Base-by-base conservation (phyloP, 2,113 vertebrate genomes). In the Lepus europaeus region DNA sequence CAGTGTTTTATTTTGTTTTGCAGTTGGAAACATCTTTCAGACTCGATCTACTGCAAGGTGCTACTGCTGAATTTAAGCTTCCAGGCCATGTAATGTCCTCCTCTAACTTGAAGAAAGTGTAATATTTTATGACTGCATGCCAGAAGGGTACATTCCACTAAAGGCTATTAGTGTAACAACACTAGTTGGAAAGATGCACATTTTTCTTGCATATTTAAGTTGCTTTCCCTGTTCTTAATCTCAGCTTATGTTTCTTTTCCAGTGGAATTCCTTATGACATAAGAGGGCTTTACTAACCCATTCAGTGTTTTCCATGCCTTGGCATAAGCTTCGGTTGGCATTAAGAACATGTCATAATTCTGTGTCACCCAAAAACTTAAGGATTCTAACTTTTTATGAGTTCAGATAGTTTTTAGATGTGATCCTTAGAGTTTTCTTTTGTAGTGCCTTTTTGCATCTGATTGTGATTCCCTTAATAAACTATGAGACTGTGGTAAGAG, bases 341-440 rank as follows among this genome's bases (percentile, higher is more conserved):
- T 72, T 91, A 88, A 59, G 13, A 89, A 13, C 23, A 16, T 59
- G 69, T n/a, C 73, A 53, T 45, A 33, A 59, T 93, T 91, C 66
- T 17, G 45, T 33, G 45, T 72, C 25, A 45, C 12, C 53, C 49
- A 82, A 10, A 4, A 89, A 87, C 82, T 70, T 79, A 82, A 64
- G n/a, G 11, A 91, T 69, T 31, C 91, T 82, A n/a, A 69, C 79
- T 72, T 39, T 80, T 88, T 31, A 27, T 77, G 83, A 87, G 22
- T 5, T 82, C 23, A 11, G 23, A 23, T 1, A 59, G 70, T 25
- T 25, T 80, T 89, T 90, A 33, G 5, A 5, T 73, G 74, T 61
- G 45, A 39, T 82, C 11, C 23, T 74, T 45, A 64, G 8, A 45
- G 13, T 51, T 72, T 89, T 69, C 49, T 29, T 5, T 81, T 39